Conservation (phyloP, 2,888 invertebrate genomes). For the Euproctis similis region DNA sequence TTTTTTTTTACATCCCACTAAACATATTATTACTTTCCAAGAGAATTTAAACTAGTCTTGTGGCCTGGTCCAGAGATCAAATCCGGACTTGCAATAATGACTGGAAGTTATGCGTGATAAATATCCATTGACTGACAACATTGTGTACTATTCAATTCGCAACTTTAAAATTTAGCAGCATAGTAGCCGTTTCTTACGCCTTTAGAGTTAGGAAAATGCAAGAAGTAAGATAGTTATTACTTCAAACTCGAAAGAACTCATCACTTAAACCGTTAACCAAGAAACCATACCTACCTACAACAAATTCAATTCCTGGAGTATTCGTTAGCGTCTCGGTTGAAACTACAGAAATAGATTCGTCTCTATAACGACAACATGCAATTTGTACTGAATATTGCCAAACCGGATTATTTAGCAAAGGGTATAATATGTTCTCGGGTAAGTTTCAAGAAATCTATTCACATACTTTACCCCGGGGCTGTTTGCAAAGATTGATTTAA, state of each 20-base stretch:
- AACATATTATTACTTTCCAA: too few relatives aligned
- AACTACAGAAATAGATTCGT: slow-evolving; percentile 20
- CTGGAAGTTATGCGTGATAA: too few relatives aligned
- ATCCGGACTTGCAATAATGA: too few relatives aligned
- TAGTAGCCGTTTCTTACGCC: neutral
- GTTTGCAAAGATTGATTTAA: too few relatives aligned
- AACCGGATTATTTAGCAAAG: slow-evolving; percentile 10
- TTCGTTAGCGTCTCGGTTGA: slow-evolving; percentile 30
- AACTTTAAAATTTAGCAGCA: neutral
- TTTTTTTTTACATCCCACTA: too few relatives aligned
- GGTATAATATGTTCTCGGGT: too few relatives aligned
- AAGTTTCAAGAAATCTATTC: too few relatives aligned
- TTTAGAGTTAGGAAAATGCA: neutral
- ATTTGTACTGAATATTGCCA: slow-evolving; percentile 18
- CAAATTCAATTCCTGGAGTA: slow-evolving; percentile 38
- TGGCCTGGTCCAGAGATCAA: too few relatives aligned
- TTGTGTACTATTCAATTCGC: neutral
- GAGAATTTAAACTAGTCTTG: too few relatives aligned
- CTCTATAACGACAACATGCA: slow-evolving; percentile 13
- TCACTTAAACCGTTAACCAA: neutral
- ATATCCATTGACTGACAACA: too few relatives aligned
- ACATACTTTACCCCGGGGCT: too few relatives aligned
- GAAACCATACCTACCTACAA: slow-evolving; percentile 29
- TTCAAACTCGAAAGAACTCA: neutral
- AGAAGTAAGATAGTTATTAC: too few relatives aligned